Base-by-base conservation (phyloP, 2,113 vertebrate species). In the Dicentrarchus labrax region DNA sequence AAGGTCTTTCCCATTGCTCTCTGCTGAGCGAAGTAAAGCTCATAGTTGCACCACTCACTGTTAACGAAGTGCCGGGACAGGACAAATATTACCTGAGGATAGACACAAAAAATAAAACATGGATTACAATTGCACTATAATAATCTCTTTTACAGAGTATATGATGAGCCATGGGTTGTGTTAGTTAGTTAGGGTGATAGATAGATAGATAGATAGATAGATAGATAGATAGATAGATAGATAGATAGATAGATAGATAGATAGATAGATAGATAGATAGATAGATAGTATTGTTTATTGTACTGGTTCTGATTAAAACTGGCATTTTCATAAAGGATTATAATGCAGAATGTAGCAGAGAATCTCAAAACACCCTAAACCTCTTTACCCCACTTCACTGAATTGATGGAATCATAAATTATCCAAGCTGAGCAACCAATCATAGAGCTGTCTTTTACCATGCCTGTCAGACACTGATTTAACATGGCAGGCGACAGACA, bases 31-130 rank as follows among this genome's bases (percentile, higher is more conserved):
- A 97, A 97, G 93, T 96, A 97, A 41, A 97, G 94, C 89, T 97
- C 96, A 1, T 97, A 97, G 92, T 97, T 97, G 89, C 97, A 97
- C 97, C 97, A 97, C 56, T 97, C 96, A 4, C 97, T 97, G 93
- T 97, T 95, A 0, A 97, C 94, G 4, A 97, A 97, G 86, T 95
- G 89, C 11, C 68, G 93, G 0, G 97, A 97, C 43, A 97, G 93
- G 53, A 97, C 78, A 19, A 97, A 97, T 65, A 97, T 96, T 5
- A 96, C 89, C 95, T 96, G 53, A 48, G 61, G 61, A 84, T 56
- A 21, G 62, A 78, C 5, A 21, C 39, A n/a, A 39, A 11, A 80
- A 48, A 74, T 30, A 73, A 50, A 65, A 51, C 8, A 48, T 24
- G 38, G 0, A 24, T 22, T 21, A 22, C 2, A 45, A 5, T 24